Evolutionary conservation across 2,113 vertebrate species (phyloP).

Genomic region (Ceyx melanurus): DNA sequence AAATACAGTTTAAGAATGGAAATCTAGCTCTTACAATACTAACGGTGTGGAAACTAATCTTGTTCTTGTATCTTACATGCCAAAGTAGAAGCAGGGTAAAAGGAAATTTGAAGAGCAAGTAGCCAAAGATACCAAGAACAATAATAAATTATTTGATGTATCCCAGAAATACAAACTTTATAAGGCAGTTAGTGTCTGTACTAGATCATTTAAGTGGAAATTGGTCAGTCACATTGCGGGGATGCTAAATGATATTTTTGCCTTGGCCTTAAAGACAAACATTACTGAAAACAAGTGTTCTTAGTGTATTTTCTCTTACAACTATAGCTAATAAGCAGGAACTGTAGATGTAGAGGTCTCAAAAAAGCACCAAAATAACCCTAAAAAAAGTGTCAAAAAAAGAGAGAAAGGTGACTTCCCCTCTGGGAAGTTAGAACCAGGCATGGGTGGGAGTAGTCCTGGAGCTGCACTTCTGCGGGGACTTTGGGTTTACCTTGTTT

Average conservation of each 20-base stretch:
- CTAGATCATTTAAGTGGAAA: background rate
- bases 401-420: background rate
- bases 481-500: fast-evolving
- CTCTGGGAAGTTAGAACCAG: background rate
- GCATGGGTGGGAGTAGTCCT: background rate
- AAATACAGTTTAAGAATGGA: background rate
- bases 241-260: background rate
- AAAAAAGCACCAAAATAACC: background rate
- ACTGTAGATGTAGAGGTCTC: background rate
- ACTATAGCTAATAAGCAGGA: background rate
- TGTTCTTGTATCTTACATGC: background rate
- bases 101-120: constrained; percentile 17
- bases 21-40: background rate
- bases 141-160: background rate
- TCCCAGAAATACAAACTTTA: background rate
- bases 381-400: background rate
- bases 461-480: fast-evolving
- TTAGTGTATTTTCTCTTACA: background rate
- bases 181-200: background rate
- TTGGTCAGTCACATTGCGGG: background rate
- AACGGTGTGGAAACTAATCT: constrained; percentile 17
- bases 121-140: background rate
- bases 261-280: background rate
- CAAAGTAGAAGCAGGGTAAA: background rate
- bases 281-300: background rate